Conservation (phyloP, 2,888 invertebrate genomes). For the Trichogramma dendrolimi region DNA sequence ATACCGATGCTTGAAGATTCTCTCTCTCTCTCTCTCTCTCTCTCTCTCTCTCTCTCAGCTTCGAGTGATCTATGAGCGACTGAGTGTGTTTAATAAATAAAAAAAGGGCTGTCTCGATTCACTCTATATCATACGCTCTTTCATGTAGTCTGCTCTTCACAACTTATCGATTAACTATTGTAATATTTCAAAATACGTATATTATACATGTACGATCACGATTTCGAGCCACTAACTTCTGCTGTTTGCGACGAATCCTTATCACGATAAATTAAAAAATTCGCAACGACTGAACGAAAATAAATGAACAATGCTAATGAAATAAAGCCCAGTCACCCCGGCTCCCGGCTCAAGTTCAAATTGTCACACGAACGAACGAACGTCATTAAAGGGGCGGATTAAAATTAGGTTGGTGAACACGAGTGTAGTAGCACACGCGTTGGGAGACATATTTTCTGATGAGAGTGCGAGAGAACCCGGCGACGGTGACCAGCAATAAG, state of each 20-base stretch:
- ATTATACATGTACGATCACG: conserved; percentile 10
- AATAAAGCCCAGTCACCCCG: conserved; percentile 39
- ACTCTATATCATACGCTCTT: no score
- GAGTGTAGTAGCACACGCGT: conserved; percentile 25
- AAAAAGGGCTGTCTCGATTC: no score
- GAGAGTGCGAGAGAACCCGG: not conserved
- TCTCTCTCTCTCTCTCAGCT: no score
- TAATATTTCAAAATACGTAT: conserved; percentile 3
- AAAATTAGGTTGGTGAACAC: conserved; percentile 27
- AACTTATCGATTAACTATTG: no score
- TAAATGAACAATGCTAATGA: not conserved
- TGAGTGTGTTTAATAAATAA: no score
- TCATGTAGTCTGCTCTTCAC: conserved; percentile 4
- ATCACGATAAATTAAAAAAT: conserved; percentile 24
- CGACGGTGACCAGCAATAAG: not conserved
- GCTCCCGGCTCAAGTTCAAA: conserved; percentile 49
- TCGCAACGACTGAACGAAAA: no score
- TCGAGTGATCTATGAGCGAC: no score
- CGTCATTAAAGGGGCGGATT: conserved; percentile 51
- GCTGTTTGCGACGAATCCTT: conserved; percentile 38
- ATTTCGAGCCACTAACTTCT: conserved; percentile 42
- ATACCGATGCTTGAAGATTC: no score
- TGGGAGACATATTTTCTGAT: conserved; percentile 53
- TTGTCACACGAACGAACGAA: conserved; percentile 38
- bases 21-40: no score